A percentile compares a stretch with the other conserved stretches of the same genome.
Conservation (phyloP, 2,888 invertebrate genomes). For the Hypsopygia costalis region DNA sequence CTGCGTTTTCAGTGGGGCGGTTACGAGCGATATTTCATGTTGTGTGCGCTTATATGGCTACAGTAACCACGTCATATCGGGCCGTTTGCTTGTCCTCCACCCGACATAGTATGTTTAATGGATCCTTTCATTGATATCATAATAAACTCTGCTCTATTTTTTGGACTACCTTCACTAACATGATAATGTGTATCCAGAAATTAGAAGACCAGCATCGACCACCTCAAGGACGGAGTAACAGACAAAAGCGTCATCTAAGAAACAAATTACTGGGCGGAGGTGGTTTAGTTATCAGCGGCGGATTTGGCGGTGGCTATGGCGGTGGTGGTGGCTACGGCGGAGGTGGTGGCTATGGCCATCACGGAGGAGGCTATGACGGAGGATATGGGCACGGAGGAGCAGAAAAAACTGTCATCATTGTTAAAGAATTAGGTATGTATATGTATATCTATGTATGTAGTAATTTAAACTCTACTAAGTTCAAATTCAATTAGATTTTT, state of each 20-base stretch:
- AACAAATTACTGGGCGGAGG: conserved; percentile 33
- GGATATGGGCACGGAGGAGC: conserved; percentile 18
- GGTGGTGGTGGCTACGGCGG: conserved; percentile 33
- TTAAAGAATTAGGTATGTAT: conserved; percentile 9
- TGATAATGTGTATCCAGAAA: conserved; percentile 42
- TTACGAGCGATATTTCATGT: no score
- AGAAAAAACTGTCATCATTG: conserved; percentile 13
- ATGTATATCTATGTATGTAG: no score
- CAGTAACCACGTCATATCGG: no score
- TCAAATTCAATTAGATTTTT: no score
- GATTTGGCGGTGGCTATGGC: conserved; percentile 32
- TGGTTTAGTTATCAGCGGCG: conserved; percentile 25
- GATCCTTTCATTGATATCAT: no score
- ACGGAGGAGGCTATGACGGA: conserved; percentile 15
- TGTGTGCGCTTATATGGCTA: no score
- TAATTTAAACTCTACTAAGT: no score
- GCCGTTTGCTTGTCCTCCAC: no score
- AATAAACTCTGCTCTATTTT: no score
- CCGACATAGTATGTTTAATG: no score
- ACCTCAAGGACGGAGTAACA: conserved; percentile 28
- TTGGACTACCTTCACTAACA: no score
- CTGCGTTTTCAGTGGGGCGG: no score
- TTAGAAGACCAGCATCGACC: conserved; percentile 58
- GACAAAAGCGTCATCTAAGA: conserved; percentile 51
- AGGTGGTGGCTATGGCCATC: conserved; percentile 23